Percentiles rank a stretch among this genome's conserved stretches.
Conservation (phyloP, 2,888 invertebrate species). For the Hirudinaria manillensis region DNA sequence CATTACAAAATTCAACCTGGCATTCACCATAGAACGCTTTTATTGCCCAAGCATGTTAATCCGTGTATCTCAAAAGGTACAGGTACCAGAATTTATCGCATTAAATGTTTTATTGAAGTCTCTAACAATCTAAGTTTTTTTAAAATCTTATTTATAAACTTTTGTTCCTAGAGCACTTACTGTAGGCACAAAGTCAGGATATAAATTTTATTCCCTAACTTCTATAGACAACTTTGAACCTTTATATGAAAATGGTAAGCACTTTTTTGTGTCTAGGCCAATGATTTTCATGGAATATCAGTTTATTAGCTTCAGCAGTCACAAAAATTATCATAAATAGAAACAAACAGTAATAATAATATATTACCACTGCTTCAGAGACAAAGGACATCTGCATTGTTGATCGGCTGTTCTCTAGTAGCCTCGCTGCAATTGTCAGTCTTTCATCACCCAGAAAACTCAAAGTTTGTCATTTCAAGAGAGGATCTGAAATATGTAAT, state of each 20-base stretch:
- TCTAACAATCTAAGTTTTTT: too few species aligned
- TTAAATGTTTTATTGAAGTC: constrained; percentile 44
- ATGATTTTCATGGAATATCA: not conserved
- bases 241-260: constrained; percentile 75
- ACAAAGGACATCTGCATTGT: constrained; percentile 69
- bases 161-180: constrained; percentile 66
- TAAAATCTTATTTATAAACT: not conserved
- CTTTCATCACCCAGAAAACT: constrained; percentile 80
- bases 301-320: not conserved
- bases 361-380: constrained; percentile 44
- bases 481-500: constrained; percentile 94
- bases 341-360: constrained; percentile 4
- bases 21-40: too few species aligned
- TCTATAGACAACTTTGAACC: constrained; percentile 74
- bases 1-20: too few species aligned
- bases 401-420: constrained; percentile 92
- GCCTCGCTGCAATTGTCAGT: constrained; percentile 88
- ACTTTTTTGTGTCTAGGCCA: not conserved
- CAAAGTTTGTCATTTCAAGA: constrained; percentile 93
- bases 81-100: constrained; percentile 13
- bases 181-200: constrained; percentile 84
- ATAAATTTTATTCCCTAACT: constrained; percentile 77
- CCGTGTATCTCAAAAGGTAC: not conserved
- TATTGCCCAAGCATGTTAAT: not conserved
- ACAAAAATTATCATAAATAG: too few species aligned